Evolutionary conservation across 2,797 vertebrate species (phyloP).

Genomic region (Momotus momota): DNA sequence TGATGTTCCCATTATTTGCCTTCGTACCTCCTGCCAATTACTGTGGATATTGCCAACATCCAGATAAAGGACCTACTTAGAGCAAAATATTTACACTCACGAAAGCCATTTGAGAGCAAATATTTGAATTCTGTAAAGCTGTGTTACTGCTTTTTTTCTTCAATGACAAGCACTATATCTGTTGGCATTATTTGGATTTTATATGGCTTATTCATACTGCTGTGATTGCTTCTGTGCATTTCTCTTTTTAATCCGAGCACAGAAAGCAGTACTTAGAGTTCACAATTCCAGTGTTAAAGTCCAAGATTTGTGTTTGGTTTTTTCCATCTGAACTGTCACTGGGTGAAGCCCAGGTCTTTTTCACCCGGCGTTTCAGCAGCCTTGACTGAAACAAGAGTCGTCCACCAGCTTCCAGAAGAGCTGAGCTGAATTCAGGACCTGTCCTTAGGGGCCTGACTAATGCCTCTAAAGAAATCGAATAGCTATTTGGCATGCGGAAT

Average conservation of each 20-base stretch:
- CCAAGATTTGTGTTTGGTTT: not conserved
- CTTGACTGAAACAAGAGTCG: not conserved
- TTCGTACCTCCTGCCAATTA: slow-evolving; percentile 53
- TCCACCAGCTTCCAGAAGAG: not conserved
- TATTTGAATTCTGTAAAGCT: slow-evolving; percentile 23
- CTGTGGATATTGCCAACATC: slow-evolving; percentile 29
- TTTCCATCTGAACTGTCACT: not conserved
- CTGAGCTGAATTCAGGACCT: not conserved
- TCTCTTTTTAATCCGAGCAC: not conserved
- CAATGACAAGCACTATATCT: not conserved
- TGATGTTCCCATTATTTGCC: slow-evolving; percentile 15
- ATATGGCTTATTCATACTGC: not conserved
- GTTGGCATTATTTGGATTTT: not conserved
- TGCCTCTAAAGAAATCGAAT: slow-evolving; percentile 22
- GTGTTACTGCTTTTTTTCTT: not conserved
- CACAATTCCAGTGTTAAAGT: not conserved
- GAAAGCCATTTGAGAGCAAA: not conserved
- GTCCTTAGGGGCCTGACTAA: not conserved
- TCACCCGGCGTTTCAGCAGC: not conserved
- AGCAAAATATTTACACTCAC: slow-evolving; percentile 49
- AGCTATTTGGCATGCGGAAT: not conserved
- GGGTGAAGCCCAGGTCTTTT: not conserved
- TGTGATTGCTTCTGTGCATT: not conserved
- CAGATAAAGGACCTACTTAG: slow-evolving; percentile 39
- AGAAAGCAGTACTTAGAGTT: not conserved